phyloP scores from a whole-genome alignment of 1,140 invertebrate species.

The Rhagoletis zephyria region DNA sequence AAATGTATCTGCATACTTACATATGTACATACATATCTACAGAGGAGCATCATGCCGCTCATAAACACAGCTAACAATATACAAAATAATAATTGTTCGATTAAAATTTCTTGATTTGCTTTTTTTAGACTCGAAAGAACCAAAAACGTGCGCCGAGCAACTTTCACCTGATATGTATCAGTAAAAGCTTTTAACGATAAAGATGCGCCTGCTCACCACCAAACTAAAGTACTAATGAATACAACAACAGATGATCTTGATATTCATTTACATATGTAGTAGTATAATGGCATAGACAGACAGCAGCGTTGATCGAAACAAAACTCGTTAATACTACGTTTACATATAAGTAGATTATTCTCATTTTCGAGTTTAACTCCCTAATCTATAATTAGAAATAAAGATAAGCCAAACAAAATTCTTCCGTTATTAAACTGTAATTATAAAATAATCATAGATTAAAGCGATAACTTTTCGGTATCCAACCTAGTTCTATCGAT shows the following conservation, averaged over 20 bases:
- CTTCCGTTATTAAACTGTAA: too few species aligned
- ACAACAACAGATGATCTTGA: conserved; percentile 23
- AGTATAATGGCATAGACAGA: too few species aligned
- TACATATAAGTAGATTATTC: too few species aligned
- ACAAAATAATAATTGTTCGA: not conserved
- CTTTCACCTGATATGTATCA: conserved; percentile 11
- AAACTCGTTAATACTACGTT: too few species aligned
- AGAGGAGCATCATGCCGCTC: not conserved
- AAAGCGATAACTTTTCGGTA: too few species aligned
- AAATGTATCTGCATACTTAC: not conserved
- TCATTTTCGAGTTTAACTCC: too few species aligned
- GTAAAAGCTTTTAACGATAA: not conserved
- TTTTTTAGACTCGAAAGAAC: not conserved
- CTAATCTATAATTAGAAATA: too few species aligned
- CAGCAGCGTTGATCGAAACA: too few species aligned
- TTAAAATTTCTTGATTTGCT: not conserved
- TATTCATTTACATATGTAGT: not conserved
- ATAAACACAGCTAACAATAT: conserved; percentile 10
- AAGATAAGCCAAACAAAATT: too few species aligned
- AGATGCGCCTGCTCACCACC: not conserved
- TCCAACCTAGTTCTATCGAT: too few species aligned
- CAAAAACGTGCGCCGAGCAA: not conserved
- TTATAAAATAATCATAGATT: too few species aligned
- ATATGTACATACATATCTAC: not conserved
- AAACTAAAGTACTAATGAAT: not conserved